phyloP scores from a whole-genome alignment of 1,140 invertebrate species.

The Atta colombica region DNA sequence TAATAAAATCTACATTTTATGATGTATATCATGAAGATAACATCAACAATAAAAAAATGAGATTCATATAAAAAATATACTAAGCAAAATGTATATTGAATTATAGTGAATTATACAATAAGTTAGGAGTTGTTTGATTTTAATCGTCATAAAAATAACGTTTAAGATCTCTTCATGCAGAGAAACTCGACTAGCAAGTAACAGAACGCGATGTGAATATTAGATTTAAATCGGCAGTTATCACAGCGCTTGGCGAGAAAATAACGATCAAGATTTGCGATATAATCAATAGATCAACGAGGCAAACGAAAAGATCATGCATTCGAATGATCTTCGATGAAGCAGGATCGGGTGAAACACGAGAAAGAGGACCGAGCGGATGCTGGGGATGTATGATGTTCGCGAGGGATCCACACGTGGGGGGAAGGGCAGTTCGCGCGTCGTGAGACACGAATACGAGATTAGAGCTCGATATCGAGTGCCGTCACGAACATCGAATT shows the following conservation, averaged over 20 bases:
- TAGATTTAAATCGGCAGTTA: neutral
- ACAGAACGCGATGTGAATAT: neutral
- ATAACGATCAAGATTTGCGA: neutral
- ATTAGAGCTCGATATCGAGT: neutral
- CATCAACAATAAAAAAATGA: neutral
- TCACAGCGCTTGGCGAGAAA: neutral
- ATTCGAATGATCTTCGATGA: neutral
- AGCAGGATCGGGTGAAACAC: neutral
- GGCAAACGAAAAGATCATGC: no score
- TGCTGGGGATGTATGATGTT: neutral
- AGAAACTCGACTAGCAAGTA: neutral
- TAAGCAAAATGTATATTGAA: neutral
- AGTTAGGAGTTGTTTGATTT: neutral
- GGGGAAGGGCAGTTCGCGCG: neutral
- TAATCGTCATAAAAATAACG: neutral
- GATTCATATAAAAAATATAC: neutral
- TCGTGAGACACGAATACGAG: neutral
- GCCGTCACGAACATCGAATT: neutral
- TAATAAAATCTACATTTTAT: neutral
- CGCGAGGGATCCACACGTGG: slow-evolving; percentile 8
- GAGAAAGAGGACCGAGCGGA: neutral
- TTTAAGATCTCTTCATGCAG: neutral
- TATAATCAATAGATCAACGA: neutral
- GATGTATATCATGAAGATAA: neutral
- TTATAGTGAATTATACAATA: slow-evolving; percentile 1